These are phyloP conservation scores for Papilio polyxenes DNA, from an alignment of 1,140 invertebrate genomes.

Conservation along the genomic window DNA sequence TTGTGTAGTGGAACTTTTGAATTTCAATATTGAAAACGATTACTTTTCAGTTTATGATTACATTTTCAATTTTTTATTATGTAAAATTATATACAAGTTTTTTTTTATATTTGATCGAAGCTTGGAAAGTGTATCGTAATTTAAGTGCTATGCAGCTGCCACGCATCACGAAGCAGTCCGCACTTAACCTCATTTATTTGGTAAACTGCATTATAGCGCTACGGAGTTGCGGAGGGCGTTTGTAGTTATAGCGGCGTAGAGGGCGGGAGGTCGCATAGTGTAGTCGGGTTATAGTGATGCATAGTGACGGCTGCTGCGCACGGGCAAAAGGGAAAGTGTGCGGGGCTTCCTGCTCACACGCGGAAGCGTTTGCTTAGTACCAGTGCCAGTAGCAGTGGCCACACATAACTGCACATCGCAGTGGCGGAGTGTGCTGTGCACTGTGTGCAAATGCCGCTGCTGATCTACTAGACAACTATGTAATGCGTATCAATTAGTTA, in stretches of 20 bases:
- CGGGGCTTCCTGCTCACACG: slow-evolving; percentile 73
- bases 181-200: slow-evolving; percentile 75
- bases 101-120: slow-evolving; percentile 39
- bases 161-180: slow-evolving; percentile 62
- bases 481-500: not conserved
- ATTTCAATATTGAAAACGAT: not conserved
- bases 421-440: slow-evolving; percentile 40
- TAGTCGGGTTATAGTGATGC: slow-evolving; percentile 67
- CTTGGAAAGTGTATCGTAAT: slow-evolving; percentile 52
- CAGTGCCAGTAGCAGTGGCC: slow-evolving; percentile 40
- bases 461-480: slow-evolving; percentile 2
- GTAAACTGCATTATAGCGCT: slow-evolving; percentile 72
- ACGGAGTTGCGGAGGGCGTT: slow-evolving; percentile 46
- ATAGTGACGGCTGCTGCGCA: slow-evolving; percentile 74
- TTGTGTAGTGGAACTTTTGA: not conserved
- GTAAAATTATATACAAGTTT: not conserved
- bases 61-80: not conserved
- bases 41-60: not conserved
- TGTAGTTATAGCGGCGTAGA: slow-evolving; percentile 33
- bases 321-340: slow-evolving; percentile 79
- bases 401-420: slow-evolving; percentile 69
- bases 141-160: slow-evolving; percentile 66
- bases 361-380: slow-evolving; percentile 70
- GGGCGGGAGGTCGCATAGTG: slow-evolving; percentile 44
- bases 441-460: slow-evolving; percentile 43